phyloP scores from a whole-genome alignment of 92 coral and sea anemone species.

The Meandrina meandrites region DNA sequence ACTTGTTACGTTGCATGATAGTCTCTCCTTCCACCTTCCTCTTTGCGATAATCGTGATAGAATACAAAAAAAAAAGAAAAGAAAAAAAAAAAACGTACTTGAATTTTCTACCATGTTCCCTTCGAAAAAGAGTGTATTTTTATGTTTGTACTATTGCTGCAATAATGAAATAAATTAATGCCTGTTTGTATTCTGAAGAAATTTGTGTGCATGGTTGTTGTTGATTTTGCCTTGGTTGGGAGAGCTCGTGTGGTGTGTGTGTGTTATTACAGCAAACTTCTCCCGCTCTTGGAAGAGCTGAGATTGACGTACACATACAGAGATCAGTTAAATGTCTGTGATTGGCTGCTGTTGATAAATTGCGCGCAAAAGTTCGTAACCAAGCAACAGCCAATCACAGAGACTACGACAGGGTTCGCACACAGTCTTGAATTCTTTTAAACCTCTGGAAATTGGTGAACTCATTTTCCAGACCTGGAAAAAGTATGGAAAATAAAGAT shows the following conservation, averaged over 20 bases:
- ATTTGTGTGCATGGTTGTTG: neutral
- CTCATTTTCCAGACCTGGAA: too few relatives aligned
- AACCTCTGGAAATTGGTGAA: too few relatives aligned
- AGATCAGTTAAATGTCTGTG: neutral
- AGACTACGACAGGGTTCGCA: too few relatives aligned
- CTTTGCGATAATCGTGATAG: neutral
- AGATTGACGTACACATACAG: neutral
- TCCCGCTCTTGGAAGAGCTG: too few relatives aligned
- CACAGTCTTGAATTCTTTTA: too few relatives aligned
- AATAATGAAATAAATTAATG: neutral
- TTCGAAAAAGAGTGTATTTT: slow-evolving; percentile 13
- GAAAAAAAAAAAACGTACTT: neutral
- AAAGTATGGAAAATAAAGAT: too few relatives aligned
- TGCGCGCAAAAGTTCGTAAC: neutral
- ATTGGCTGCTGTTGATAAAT: neutral
- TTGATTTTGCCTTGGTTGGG: neutral
- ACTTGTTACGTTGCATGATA: neutral
- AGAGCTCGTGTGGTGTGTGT: neutral
- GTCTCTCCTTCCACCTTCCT: neutral
- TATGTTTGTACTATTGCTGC: neutral
- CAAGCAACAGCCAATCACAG: neutral
- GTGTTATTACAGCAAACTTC: too few relatives aligned
- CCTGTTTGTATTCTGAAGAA: neutral
- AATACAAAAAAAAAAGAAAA: neutral
- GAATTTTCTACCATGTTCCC: neutral